A percentile compares a stretch with the other conserved stretches of the same genome.
These are phyloP conservation scores for Eueremaeus valkanovi DNA, from an alignment of 2,888 invertebrate genomes.

Conservation along the genomic window DNA sequence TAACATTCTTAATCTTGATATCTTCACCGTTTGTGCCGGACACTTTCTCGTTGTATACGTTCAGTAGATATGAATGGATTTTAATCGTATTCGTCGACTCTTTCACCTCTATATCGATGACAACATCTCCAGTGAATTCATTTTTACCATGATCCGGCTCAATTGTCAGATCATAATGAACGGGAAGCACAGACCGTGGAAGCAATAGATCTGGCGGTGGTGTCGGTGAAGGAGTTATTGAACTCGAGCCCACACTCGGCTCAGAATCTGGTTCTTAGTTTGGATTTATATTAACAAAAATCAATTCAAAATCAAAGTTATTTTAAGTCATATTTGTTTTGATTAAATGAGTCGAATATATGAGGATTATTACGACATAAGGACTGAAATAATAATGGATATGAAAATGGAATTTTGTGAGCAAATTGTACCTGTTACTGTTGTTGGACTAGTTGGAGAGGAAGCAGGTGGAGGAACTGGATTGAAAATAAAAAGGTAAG, in stretches of 20 bases:
- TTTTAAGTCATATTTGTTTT: background rate
- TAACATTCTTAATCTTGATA: background rate
- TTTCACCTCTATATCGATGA: background rate
- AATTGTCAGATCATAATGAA: slow-evolving; percentile 29
- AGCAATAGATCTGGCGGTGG: slow-evolving; percentile 22
- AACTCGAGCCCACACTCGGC: background rate
- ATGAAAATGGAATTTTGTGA: no score
- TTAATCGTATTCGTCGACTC: slow-evolving; percentile 22
- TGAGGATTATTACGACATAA: no score
- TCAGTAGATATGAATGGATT: slow-evolving; percentile 19
- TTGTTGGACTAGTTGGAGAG: no score
- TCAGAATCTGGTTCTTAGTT: background rate
- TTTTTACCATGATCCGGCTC: slow-evolving; percentile 17
- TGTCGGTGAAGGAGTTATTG: slow-evolving; percentile 14
- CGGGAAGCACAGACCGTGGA: slow-evolving; percentile 12
- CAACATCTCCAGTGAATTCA: slow-evolving; percentile 30
- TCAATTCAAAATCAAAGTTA: no score
- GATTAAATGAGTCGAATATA: background rate
- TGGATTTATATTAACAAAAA: background rate
- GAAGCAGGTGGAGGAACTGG: no score
- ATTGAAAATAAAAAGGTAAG: no score
- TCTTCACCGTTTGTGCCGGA: background rate
- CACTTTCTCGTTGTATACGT: background rate
- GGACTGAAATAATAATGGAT: no score
- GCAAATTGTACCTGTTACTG: no score